Percentiles rank a stretch among this genome's conserved stretches.
Conservation (phyloP, 2,113 vertebrate genomes). For the Manacus vitellinus region DNA sequence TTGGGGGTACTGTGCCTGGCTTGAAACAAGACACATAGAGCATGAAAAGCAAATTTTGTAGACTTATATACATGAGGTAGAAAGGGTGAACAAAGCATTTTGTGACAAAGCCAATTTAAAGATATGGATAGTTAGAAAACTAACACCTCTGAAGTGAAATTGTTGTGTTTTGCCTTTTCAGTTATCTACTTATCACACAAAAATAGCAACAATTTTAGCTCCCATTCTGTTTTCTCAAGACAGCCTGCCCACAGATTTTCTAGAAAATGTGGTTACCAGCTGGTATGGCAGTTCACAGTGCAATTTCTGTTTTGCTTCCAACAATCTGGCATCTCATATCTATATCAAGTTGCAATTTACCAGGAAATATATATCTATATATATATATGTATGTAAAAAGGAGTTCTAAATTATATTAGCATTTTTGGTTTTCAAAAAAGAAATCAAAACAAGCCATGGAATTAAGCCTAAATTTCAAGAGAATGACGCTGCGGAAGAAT, state of each 20-base stretch:
- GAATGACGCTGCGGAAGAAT: neutral
- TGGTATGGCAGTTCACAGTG: slow-evolving; percentile 61
- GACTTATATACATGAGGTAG: neutral
- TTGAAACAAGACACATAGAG: neutral
- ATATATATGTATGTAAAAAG: neutral
- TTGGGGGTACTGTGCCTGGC: neutral
- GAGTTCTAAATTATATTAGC: neutral
- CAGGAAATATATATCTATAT: neutral
- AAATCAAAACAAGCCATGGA: neutral
- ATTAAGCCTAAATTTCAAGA: neutral
- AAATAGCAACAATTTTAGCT: slow-evolving; percentile 65
- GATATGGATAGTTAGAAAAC: slow-evolving; percentile 6
- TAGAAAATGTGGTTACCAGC: slow-evolving; percentile 70
- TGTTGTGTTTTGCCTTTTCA: slow-evolving; percentile 54
- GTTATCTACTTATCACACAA: slow-evolving; percentile 53
- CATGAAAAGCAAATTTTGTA: neutral
- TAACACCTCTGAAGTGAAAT: slow-evolving; percentile 35
- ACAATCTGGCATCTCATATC: slow-evolving; percentile 66
- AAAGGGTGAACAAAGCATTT: neutral
- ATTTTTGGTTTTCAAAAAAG: neutral
- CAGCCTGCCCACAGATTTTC: slow-evolving; percentile 66
- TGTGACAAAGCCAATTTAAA: slow-evolving; percentile 17
- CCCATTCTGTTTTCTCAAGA: slow-evolving; percentile 64
- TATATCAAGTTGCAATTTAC: slow-evolving; percentile 49
- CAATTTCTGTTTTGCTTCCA: slow-evolving; percentile 67